These are phyloP conservation scores for Chionoecetes opilio DNA, from an alignment of 1,140 invertebrate species.

Conservation along the genomic window DNA sequence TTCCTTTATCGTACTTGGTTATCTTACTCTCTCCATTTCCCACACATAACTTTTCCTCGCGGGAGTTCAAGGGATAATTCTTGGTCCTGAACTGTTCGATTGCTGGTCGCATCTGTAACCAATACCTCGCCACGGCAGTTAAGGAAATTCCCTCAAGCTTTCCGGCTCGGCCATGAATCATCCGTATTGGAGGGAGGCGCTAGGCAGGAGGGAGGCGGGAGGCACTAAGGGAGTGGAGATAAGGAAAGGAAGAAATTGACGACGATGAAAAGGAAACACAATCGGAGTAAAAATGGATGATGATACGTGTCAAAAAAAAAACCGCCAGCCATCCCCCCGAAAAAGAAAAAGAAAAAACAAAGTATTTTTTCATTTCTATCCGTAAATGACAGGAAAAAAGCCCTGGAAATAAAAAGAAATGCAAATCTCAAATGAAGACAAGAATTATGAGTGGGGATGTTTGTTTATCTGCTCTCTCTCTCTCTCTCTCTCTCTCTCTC, in stretches of 20 bases:
- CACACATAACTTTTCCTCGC: neutral
- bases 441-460: neutral
- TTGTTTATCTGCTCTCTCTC: neutral
- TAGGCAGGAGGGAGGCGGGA: neutral
- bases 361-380: neutral
- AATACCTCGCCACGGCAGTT: slow-evolving; percentile 13
- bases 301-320: slow-evolving; percentile 3
- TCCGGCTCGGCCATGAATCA: neutral
- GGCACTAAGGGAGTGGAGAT: neutral
- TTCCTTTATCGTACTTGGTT: neutral
- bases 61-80: neutral
- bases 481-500: neutral
- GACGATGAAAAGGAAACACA: neutral
- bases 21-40: neutral
- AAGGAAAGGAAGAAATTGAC: neutral
- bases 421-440: neutral
- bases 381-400: neutral
- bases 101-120: slow-evolving; percentile 7
- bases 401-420: neutral
- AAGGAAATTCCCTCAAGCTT: slow-evolving; percentile 28
- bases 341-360: neutral
- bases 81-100: neutral
- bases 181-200: neutral
- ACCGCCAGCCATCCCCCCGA: too few species aligned
- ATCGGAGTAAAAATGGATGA: neutral